A percentile compares a stretch with the other conserved stretches of the same genome.
Conservation (phyloP, 2,113 vertebrate genomes). For the Mugil cephalus region DNA sequence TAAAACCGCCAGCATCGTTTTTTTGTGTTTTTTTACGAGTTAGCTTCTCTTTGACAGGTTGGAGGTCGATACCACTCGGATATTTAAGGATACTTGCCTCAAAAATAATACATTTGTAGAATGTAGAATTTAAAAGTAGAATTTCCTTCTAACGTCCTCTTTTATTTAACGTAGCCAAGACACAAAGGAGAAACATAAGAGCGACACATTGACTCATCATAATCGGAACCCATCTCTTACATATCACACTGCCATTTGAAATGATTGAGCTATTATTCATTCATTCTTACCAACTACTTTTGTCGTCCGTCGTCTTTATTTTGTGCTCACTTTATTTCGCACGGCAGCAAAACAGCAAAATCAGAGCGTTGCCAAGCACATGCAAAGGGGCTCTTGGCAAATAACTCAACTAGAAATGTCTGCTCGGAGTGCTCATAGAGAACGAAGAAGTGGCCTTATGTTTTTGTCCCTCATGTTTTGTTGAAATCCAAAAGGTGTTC, state of each 20-base stretch:
- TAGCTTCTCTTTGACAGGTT: conserved; percentile 9
- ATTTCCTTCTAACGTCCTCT: neutral
- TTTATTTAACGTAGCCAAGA: too few relatives aligned
- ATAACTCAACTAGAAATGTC: conserved; percentile 56
- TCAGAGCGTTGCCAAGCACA: neutral
- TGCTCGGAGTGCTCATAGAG: conserved; percentile 31
- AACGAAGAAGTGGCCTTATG: conserved; percentile 41
- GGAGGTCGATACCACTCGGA: neutral
- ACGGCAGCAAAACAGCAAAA: conserved; percentile 3
- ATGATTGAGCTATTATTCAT: too few relatives aligned
- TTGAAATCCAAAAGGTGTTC: conserved; percentile 76
- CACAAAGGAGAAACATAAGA: too few relatives aligned
- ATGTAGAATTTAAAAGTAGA: neutral
- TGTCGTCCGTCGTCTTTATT: neutral
- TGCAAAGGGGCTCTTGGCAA: conserved; percentile 23
- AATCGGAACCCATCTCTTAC: too few relatives aligned
- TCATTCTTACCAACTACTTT: too few relatives aligned
- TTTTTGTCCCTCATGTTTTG: conserved; percentile 63
- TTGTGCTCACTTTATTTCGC: neutral
- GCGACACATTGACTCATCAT: too few relatives aligned
- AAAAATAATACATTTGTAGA: neutral
- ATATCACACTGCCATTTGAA: too few relatives aligned
- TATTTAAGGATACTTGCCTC: too few relatives aligned
- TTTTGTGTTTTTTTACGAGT: conserved; percentile 21
- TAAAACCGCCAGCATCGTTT: conserved; percentile 27